Percentiles rank a stretch among this genome's conserved stretches.
phyloP scores from a whole-genome alignment of 2,888 invertebrate species.

The Halictus quadricinctus region DNA sequence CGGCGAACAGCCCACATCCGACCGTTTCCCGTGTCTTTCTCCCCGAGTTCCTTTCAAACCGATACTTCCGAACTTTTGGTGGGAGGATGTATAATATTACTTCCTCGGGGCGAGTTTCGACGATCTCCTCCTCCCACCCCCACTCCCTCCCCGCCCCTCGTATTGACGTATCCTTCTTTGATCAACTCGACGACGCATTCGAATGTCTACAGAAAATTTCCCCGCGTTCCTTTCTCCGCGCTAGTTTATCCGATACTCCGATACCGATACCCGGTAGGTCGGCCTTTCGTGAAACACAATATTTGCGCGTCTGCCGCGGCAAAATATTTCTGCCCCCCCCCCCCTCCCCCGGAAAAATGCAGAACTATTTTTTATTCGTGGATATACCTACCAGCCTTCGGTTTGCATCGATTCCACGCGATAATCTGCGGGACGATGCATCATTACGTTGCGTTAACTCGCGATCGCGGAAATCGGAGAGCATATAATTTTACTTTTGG shows the following conservation, averaged over 20 bases:
- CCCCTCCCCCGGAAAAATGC: neutral
- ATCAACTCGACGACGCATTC: constrained; percentile 50
- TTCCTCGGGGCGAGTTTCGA: constrained; percentile 45
- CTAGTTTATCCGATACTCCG: neutral
- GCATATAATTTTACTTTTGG: too few species aligned
- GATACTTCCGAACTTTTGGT: constrained; percentile 60
- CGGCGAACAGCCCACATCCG: constrained; percentile 45
- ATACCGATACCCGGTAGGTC: constrained; percentile 24
- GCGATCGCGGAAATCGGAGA: too few species aligned
- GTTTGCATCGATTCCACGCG: too few species aligned
- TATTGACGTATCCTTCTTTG: constrained; percentile 57
- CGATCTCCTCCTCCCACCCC: constrained; percentile 29
- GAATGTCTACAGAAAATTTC: constrained; percentile 24
- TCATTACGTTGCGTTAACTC: too few species aligned
- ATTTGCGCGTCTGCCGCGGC: neutral
- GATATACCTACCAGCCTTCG: too few species aligned
- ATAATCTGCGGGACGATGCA: too few species aligned
- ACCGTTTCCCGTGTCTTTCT: constrained; percentile 45
- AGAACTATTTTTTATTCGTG: neutral
- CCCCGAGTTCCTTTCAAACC: constrained; percentile 33
- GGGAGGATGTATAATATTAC: constrained; percentile 63
- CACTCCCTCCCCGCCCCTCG: neutral
- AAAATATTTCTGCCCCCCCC: neutral
- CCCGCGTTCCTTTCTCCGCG: neutral
- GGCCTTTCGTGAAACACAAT: neutral